These are phyloP conservation scores for Paralvinella palmiformis DNA, from an alignment of 1,140 invertebrate genomes.

Conservation along the genomic window DNA sequence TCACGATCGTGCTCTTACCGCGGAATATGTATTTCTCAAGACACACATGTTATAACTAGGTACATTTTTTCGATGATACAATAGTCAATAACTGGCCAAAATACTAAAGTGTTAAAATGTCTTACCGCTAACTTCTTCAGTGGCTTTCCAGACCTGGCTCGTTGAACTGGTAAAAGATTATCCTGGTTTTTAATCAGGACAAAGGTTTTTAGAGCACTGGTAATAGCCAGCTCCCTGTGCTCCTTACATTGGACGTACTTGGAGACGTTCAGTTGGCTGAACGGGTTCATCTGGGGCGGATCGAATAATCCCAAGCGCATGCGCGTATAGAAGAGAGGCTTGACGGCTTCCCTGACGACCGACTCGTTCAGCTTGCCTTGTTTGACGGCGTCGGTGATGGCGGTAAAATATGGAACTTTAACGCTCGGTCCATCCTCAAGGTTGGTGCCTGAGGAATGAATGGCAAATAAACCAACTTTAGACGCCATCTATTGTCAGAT, in stretches of 20 bases:
- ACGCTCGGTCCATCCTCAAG: slow-evolving; percentile 13
- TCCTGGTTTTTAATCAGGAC: slow-evolving; percentile 41
- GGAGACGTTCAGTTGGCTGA: slow-evolving; percentile 23
- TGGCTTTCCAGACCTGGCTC: background rate
- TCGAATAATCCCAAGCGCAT: slow-evolving; percentile 46
- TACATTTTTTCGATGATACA: too few relatives aligned
- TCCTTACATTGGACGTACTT: slow-evolving; percentile 29
- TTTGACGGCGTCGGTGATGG: slow-evolving; percentile 20
- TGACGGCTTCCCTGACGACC: slow-evolving; percentile 23
- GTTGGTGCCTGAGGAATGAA: slow-evolving; percentile 19
- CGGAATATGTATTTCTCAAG: too few relatives aligned
- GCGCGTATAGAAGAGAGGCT: slow-evolving; percentile 46
- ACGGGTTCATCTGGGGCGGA: slow-evolving; percentile 40
- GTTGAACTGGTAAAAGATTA: slow-evolving; percentile 25
- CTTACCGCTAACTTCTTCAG: slow-evolving; percentile 18
- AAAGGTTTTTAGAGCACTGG: slow-evolving; percentile 34
- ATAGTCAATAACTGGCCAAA: too few relatives aligned
- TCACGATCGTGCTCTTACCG: too few relatives aligned
- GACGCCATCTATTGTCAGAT: too few relatives aligned
- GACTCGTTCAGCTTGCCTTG: slow-evolving; percentile 16
- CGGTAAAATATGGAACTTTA: background rate
- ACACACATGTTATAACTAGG: too few relatives aligned
- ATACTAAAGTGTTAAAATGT: too few relatives aligned
- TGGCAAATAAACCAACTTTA: too few relatives aligned
- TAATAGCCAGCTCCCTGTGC: slow-evolving; percentile 30